Evolutionary conservation across 1,140 invertebrate genomes (phyloP).

Genomic region (Sycophaga agraensis): DNA sequence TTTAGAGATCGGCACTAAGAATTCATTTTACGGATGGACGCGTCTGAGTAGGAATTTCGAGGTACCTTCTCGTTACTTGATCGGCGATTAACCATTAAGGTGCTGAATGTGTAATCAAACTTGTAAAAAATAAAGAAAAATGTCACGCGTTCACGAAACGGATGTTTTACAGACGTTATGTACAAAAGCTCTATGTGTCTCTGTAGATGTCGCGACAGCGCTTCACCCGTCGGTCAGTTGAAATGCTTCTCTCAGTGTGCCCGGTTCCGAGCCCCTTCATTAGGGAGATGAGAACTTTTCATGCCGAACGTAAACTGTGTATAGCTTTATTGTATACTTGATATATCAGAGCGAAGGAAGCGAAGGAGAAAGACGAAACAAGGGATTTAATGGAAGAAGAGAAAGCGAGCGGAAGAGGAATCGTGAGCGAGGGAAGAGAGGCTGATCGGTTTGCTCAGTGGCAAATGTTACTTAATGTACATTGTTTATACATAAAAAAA

Average conservation of each 20-base stretch:
- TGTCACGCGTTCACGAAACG: neutral
- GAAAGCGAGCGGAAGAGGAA: neutral
- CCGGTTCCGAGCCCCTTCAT: neutral
- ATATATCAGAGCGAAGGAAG: conserved; percentile 10
- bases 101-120: no score
- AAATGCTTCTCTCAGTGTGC: conserved; percentile 11
- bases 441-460: conserved; percentile 22
- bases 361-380: neutral
- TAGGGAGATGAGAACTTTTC: conserved; percentile 14
- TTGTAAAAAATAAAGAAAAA: neutral
- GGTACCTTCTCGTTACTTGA: neutral
- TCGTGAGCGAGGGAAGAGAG: no score
- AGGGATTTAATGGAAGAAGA: neutral
- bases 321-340: conserved; percentile 28
- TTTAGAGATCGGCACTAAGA: no score
- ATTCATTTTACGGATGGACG: no score
- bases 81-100: neutral
- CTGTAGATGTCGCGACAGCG: no score
- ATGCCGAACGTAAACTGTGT: conserved; percentile 21
- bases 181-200: neutral
- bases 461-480: conserved; percentile 31
- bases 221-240: no score
- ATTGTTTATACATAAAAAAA: conserved; percentile 30
- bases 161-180: neutral
- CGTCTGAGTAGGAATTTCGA: neutral